Percentiles rank a stretch among this genome's conserved stretches.
phyloP scores from a whole-genome alignment of 1,140 invertebrate genomes.

The Glossosoma conforme region DNA sequence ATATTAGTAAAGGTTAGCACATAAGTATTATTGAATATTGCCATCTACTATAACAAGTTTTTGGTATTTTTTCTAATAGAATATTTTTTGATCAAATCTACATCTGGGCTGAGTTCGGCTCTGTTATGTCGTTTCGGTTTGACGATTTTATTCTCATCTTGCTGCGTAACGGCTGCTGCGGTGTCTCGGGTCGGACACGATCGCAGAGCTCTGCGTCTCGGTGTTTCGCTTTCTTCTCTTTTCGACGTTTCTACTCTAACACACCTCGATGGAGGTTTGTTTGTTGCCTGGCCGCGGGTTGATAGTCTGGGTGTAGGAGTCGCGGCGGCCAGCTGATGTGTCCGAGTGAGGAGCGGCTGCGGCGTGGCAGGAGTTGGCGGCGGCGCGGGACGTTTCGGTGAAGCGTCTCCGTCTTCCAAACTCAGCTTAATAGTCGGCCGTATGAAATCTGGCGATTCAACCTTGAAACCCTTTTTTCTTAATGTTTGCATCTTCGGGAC shows the following conservation, averaged over 20 bases:
- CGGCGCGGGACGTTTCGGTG: background rate
- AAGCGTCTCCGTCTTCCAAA: conserved; percentile 18
- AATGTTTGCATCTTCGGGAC: conserved; percentile 3
- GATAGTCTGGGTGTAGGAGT: background rate
- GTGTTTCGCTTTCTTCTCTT: background rate
- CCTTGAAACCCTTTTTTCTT: background rate
- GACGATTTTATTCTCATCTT: background rate
- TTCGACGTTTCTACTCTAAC: no score
- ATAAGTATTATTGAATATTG: no score
- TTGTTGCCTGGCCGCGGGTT: background rate
- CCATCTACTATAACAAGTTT: no score
- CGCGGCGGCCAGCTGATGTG: background rate
- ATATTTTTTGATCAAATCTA: conserved; percentile 11
- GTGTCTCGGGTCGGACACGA: no score
- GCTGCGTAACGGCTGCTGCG: background rate
- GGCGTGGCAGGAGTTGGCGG: conserved; percentile 1
- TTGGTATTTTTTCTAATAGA: conserved; percentile 6
- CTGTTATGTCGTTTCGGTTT: background rate
- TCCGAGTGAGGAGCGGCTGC: conserved; percentile 1
- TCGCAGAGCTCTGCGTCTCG: background rate
- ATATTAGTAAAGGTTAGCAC: no score
- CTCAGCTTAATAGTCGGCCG: conserved; percentile 20
- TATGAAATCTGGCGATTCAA: conserved; percentile 14
- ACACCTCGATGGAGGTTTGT: no score
- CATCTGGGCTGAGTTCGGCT: background rate